A percentile compares a stretch with the other conserved stretches of the same genome.
Evolutionary conservation across 2,797 vertebrate genomes (phyloP).

Genomic region (Muscicapa comitata): DNA sequence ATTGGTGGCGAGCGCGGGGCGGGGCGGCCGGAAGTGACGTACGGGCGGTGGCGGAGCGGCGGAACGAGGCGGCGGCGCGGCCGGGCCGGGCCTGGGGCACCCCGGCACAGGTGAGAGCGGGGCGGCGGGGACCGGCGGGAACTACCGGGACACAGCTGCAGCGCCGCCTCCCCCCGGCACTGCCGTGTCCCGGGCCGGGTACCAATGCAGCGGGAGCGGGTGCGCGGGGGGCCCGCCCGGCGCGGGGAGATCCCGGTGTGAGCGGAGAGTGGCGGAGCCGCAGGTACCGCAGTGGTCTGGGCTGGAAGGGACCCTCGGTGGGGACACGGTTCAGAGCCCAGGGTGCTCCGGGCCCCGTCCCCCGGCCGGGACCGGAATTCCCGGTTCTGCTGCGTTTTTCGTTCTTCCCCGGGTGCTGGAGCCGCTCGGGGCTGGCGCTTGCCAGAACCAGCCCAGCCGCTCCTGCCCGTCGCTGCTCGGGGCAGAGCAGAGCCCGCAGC

Average conservation of each 20-base stretch:
- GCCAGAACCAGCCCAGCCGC: neutral
- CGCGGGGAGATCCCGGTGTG: neutral
- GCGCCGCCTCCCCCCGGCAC: neutral
- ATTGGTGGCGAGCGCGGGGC: neutral
- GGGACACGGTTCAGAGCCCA: rapidly evolving
- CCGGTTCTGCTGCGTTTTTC: rapidly evolving
- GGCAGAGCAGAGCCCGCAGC: neutral
- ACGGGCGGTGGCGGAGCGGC: neutral
- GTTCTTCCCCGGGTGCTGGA: rapidly evolving
- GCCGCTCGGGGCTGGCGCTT: neutral
- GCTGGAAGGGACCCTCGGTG: neutral
- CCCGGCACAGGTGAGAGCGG: neutral
- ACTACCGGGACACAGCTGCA: neutral
- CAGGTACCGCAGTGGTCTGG: rapidly evolving
- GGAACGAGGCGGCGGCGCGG: neutral
- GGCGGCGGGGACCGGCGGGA: no score
- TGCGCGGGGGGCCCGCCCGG: neutral
- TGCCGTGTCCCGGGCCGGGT: rapidly evolving
- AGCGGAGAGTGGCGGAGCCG: neutral
- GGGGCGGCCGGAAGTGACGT: neutral
- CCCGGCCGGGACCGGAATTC: neutral
- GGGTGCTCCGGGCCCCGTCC: neutral
- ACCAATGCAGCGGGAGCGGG: no score
- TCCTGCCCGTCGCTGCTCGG: neutral
- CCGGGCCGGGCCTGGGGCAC: neutral